Conservation (phyloP, 2,113 vertebrate species). For the Pygoscelis adeliae region DNA sequence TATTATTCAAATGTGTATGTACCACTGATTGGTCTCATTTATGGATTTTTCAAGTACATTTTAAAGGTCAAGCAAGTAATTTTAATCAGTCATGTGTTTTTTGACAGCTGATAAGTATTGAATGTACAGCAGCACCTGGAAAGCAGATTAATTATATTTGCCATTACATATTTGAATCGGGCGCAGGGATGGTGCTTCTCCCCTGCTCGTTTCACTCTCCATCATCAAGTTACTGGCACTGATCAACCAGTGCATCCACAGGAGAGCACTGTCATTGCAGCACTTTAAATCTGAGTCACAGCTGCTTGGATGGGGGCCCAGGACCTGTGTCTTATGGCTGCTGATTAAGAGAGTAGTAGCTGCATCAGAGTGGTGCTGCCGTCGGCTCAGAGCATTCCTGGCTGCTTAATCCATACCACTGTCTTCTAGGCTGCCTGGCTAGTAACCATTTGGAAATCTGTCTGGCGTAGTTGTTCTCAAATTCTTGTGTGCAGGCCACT, state of each 20-base stretch:
- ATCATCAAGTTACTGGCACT: neutral
- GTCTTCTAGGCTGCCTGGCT: neutral
- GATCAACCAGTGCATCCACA: constrained; percentile 7
- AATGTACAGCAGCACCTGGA: neutral
- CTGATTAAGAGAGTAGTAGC: neutral
- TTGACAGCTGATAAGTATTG: constrained; percentile 27
- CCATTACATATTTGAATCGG: neutral
- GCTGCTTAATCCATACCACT: neutral
- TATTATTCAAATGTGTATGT: neutral
- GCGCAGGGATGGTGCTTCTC: neutral
- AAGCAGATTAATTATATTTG: neutral
- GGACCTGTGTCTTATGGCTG: neutral
- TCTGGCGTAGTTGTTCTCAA: neutral
- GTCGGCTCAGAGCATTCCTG: neutral
- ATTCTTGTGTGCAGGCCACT: neutral
- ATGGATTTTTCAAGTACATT: constrained; percentile 13
- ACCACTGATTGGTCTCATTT: constrained; percentile 9
- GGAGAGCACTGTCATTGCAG: constrained; percentile 18
- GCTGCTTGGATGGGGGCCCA: neutral
- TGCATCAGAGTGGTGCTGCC: neutral
- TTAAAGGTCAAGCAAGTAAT: constrained; percentile 56
- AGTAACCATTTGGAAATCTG: neutral
- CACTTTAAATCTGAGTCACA: constrained; percentile 6
- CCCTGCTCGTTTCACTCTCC: neutral
- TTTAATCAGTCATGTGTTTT: neutral